Base-by-base conservation (phyloP, 2,888 invertebrate species). In the Apodemia mormo region DNA sequence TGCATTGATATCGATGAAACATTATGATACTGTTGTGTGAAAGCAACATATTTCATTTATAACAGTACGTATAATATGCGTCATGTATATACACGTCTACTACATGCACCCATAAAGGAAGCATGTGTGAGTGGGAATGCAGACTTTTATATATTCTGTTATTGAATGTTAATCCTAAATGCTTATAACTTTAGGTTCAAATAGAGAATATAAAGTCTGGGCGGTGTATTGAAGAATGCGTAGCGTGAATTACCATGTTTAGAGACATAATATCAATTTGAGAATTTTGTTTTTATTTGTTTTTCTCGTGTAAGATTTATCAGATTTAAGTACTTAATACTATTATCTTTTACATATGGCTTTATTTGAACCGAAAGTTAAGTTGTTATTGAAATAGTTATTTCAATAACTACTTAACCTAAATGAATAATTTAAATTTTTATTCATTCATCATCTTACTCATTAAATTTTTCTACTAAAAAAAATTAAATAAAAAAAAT, bases 1-100 rank as follows among this genome's bases (percentile, higher is more conserved):
- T 77, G 70, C 2, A 0, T 29, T 10, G 29, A 2, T 65, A 72
- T 72, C 79, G 78, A 78, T 80, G 80, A 82, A 85, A 86, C 84
- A 81, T 80, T 80, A 76, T 86, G 82, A 83, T 86, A 82, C 81
- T 88, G 92, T 92, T 81, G 82, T 84, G 92, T 91, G 92, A 93
- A 93, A 93, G 92, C 92, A 90, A 92, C 90, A 92, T 91, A 90
- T 92, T 91, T 92, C 91, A 88, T 91, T 91, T 91, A 89, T 87
- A 89, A 86, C 88, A 86, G 85, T 89, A 87, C 83, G 87, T 90
- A 91, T 89, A 90, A 90, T 89, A 88, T 87, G 86, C 89, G 88
- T 90, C 90, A 90, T 89, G 89, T 91, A 89, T 88, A 90, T 84
- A 7, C 85, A 87, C 85, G 81, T 86, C 86, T 82, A 88, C 86